Conservation (phyloP, 2,888 invertebrate species). For the Drosophila acutilabella region DNA sequence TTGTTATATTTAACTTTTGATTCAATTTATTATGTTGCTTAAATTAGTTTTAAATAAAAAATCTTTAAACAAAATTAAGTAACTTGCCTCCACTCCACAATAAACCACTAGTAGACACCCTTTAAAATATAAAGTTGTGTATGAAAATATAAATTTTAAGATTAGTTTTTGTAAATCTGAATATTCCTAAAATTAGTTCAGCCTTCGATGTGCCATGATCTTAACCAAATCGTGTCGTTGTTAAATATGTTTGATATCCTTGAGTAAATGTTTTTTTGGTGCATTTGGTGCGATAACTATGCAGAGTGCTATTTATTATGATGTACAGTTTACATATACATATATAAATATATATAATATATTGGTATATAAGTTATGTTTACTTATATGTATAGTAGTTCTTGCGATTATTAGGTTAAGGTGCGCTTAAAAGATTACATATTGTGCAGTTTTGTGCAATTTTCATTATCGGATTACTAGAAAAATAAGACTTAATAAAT, state of each 20-base stretch:
- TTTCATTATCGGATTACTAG: conserved; percentile 27
- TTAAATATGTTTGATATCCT: not conserved
- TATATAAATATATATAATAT: conserved; percentile 15
- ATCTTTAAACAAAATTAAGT: too few species aligned
- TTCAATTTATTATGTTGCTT: too few species aligned
- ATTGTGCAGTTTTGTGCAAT: conserved; percentile 57
- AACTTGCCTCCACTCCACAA: too few species aligned
- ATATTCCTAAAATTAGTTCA: too few species aligned
- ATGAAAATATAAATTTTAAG: too few species aligned
- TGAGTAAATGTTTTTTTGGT: not conserved
- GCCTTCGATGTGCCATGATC: too few species aligned
- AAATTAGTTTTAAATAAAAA: too few species aligned
- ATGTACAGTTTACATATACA: conserved; percentile 16
- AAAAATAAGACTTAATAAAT: conserved; percentile 31
- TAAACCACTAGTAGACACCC: too few species aligned
- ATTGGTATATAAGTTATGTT: conserved; percentile 18
- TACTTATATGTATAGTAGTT: conserved; percentile 19
- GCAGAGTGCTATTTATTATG: conserved; percentile 56
- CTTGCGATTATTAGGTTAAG: conserved; percentile 26
- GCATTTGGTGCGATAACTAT: conserved; percentile 66
- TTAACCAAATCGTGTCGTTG: too few species aligned
- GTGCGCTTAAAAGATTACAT: conserved; percentile 58
- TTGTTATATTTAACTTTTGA: too few species aligned
- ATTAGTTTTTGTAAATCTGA: too few species aligned
- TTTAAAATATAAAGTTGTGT: too few species aligned